phyloP scores from a whole-genome alignment of 53 echinoderm and acorn worm species.

The Patiria pectinifera region DNA sequence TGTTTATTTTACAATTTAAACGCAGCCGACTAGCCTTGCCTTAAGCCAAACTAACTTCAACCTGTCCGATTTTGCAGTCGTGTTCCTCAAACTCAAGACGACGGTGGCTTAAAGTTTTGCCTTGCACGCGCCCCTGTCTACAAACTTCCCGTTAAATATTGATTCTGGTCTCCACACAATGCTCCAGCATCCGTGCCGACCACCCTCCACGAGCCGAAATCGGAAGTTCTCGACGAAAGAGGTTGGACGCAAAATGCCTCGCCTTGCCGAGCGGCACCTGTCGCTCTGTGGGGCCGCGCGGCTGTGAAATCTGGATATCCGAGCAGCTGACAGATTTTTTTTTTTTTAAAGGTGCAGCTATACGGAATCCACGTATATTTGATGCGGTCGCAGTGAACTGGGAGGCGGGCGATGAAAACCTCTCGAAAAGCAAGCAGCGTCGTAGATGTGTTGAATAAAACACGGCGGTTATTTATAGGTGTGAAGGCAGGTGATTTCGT shows the following conservation, averaged over 20 bases:
- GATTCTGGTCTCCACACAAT: too few relatives aligned
- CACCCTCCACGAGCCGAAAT: background rate
- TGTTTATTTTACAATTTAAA: too few relatives aligned
- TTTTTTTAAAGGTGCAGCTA: background rate
- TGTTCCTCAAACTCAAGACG: too few relatives aligned
- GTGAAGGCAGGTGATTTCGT: background rate
- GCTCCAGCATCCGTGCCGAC: background rate
- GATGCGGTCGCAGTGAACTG: constrained; percentile 7
- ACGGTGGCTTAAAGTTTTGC: too few relatives aligned
- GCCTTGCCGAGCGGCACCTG: constrained; percentile 24
- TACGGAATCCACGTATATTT: background rate
- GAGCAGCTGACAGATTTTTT: constrained; percentile 8
- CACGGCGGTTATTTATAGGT: background rate
- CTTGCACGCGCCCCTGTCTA: too few relatives aligned
- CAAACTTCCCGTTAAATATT: too few relatives aligned
- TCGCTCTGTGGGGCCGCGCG: constrained; percentile 16
- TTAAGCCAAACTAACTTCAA: too few relatives aligned
- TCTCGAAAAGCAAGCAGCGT: background rate
- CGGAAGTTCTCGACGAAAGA: background rate
- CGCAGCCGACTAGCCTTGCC: too few relatives aligned
- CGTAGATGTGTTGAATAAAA: background rate
- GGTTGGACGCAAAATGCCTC: background rate
- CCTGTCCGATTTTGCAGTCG: too few relatives aligned
- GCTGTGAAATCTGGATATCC: background rate
- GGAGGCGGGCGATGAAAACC: background rate